Conservation (phyloP, 1,140 invertebrate genomes). For the Conopomorpha cramerella region DNA sequence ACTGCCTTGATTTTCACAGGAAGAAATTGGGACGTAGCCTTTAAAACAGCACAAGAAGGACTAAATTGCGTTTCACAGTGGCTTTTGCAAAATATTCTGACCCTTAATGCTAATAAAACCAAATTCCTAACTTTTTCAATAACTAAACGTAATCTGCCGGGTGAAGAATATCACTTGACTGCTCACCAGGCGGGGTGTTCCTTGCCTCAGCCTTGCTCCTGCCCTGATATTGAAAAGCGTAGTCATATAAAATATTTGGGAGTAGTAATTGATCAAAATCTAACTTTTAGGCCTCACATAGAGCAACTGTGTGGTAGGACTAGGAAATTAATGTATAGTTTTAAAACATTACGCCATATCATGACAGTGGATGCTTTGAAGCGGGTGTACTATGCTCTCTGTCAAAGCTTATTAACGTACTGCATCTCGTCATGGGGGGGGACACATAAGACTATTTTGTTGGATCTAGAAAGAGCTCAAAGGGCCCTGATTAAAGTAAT, state of each 20-base stretch:
- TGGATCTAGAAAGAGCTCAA: slow-evolving; percentile 1
- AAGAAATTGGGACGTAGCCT: neutral
- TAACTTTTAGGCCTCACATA: neutral
- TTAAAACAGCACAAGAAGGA: neutral
- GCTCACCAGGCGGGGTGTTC: too few relatives aligned
- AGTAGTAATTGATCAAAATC: neutral
- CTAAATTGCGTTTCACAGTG: neutral
- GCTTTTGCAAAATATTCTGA: neutral
- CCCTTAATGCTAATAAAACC: neutral
- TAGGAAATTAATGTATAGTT: neutral
- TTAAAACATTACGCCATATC: neutral
- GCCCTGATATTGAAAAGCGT: neutral
- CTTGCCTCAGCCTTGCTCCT: neutral
- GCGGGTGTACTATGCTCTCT: neutral
- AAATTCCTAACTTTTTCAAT: neutral
- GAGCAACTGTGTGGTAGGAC: neutral
- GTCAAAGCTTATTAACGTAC: neutral
- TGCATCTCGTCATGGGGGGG: neutral
- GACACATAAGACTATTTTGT: neutral
- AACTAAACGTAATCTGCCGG: neutral
- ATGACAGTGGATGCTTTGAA: neutral
- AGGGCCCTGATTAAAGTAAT: neutral
- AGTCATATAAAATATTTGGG: neutral
- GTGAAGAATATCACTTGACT: neutral
- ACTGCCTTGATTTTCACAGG: neutral